Conservation (phyloP, 2,888 invertebrate species). For the Drosophila limbata region DNA sequence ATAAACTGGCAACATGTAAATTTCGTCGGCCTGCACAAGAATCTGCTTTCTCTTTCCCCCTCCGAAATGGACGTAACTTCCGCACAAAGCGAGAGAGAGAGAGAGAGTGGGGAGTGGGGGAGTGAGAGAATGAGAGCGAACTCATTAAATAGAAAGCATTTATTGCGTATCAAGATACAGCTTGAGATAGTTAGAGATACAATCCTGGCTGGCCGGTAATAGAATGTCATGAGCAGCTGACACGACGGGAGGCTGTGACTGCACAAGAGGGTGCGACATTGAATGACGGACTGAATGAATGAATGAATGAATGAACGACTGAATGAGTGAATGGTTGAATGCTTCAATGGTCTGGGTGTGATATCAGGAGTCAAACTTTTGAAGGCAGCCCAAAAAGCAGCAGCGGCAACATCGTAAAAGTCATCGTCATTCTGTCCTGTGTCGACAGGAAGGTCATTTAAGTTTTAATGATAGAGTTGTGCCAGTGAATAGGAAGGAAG, state of each 20-base stretch:
- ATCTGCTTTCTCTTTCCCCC: slow-evolving; percentile 2
- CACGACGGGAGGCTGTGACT: slow-evolving; percentile 31
- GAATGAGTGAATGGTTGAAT: slow-evolving; percentile 22
- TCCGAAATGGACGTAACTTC: slow-evolving; percentile 28
- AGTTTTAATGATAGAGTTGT: slow-evolving; percentile 81
- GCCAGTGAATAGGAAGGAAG: slow-evolving; percentile 52
- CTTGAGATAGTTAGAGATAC: slow-evolving; percentile 54
- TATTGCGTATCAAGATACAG: slow-evolving; percentile 75
- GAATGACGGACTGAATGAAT: slow-evolving; percentile 36
- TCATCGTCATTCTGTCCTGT: slow-evolving; percentile 39
- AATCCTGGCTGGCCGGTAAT: slow-evolving; percentile 62
- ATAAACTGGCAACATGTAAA: slow-evolving; percentile 68
- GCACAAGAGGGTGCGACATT: slow-evolving; percentile 30
- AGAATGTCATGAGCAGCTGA: slow-evolving; percentile 78
- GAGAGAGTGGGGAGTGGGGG: neutral
- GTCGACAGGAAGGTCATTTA: slow-evolving; percentile 77
- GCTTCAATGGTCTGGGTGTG: slow-evolving; percentile 46
- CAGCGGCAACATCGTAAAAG: slow-evolving; percentile 54
- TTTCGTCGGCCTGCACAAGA: slow-evolving; percentile 28
- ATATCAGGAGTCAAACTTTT: slow-evolving; percentile 74
- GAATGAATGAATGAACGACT: slow-evolving; percentile 32
- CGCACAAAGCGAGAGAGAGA: slow-evolving; percentile 16
- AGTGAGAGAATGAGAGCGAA: slow-evolving; percentile 32
- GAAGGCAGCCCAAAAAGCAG: slow-evolving; percentile 42
- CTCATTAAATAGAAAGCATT: slow-evolving; percentile 82